Conservation (phyloP, 2,888 invertebrate genomes). For the Dendrolimus houi region DNA sequence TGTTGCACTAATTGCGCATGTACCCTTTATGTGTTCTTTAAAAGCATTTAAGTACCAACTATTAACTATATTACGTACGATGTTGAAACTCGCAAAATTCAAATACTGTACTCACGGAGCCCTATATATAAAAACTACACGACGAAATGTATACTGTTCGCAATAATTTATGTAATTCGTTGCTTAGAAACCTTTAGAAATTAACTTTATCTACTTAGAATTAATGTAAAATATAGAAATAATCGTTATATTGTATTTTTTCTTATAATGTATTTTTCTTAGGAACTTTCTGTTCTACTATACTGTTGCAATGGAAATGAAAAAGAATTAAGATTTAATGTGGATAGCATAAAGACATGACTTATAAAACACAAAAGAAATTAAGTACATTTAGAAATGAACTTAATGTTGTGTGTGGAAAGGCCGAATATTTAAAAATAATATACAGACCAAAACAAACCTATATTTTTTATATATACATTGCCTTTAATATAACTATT, state of each 20-base stretch:
- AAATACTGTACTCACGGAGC: conserved; percentile 15
- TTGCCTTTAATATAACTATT: not conserved
- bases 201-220: conserved; percentile 52
- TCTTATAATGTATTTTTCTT: conserved; percentile 54
- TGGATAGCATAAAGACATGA: too few species aligned
- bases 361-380: not conserved
- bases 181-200: conserved; percentile 68
- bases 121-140: conserved; percentile 17
- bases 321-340: not conserved
- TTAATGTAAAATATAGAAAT: conserved; percentile 50
- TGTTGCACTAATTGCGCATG: too few species aligned
- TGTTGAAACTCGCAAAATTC: not conserved
- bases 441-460: not conserved
- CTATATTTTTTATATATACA: not conserved
- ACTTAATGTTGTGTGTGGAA: not conserved
- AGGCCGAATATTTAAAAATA: not conserved
- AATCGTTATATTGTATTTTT: conserved; percentile 35
- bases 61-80: not conserved
- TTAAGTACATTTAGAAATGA: not conserved
- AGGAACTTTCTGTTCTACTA: conserved; percentile 68
- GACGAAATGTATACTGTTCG: conserved; percentile 28
- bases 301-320: conserved; percentile 26
- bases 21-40: too few species aligned
- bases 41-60: not conserved
- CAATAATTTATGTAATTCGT: conserved; percentile 59